phyloP scores from a whole-genome alignment of 2,888 invertebrate species.

The Endomychus coccineus region DNA sequence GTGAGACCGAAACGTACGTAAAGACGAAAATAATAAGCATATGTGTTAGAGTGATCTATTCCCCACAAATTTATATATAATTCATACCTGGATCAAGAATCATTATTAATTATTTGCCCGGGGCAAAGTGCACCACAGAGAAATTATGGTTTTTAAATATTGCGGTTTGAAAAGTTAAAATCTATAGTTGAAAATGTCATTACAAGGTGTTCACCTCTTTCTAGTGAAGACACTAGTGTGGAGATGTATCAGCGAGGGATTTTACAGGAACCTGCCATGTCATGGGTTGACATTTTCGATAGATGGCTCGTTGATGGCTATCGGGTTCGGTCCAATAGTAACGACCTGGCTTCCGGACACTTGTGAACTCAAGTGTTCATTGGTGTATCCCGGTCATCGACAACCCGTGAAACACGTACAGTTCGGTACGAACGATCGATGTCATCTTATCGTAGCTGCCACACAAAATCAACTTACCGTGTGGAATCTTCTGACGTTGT shows the following conservation, averaged over 20 bases:
- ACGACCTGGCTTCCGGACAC: slow-evolving; percentile 63
- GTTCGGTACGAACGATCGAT: slow-evolving; percentile 52
- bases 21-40: no score
- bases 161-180: slow-evolving; percentile 1
- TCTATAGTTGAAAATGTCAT: slow-evolving; percentile 8
- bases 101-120: no score
- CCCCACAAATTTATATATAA: no score
- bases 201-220: no score
- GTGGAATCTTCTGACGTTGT: slow-evolving; percentile 66
- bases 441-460: slow-evolving; percentile 52
- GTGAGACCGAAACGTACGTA: no score
- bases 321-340: slow-evolving; percentile 57
- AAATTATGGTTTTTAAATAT: no score
- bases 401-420: slow-evolving; percentile 44
- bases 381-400: slow-evolving; percentile 42
- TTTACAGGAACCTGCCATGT: slow-evolving; percentile 53
- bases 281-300: slow-evolving; percentile 58
- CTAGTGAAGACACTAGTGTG: slow-evolving; percentile 40
- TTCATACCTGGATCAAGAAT: no score
- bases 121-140: no score
- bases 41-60: no score
- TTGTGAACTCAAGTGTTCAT: slow-evolving; percentile 51
- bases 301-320: slow-evolving; percentile 70
- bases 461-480: slow-evolving; percentile 55
- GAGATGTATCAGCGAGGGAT: slow-evolving; percentile 57